Evolutionary conservation across 2,888 invertebrate genomes (phyloP), one percentile per base, ranked within the genome.

Genomic region (Oscheius sp.): DNA sequence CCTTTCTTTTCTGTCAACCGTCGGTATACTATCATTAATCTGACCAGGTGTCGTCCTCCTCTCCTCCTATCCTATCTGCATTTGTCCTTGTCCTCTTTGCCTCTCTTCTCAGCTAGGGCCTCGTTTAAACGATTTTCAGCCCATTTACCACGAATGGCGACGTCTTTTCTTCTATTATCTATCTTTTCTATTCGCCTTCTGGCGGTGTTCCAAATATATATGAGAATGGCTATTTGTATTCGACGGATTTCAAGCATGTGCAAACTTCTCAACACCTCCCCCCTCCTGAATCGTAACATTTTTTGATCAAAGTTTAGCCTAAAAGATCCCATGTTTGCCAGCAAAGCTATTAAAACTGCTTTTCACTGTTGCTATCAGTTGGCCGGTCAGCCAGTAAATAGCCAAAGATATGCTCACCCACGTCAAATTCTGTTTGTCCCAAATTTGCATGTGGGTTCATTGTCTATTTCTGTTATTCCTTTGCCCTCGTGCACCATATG

Each of bases 71-170:
- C 38, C 26, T 30, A 44, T 41, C 59, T 44, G 41, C 30, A 41
- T 57, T 26, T 30, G 26, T 50, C 50, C 56, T 41, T 41, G 41
- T 41, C 41, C 41, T 41, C 41, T 20, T 22, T 33, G 24, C 56
- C 4, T 24, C 51, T 24, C 14, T 14, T 32, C 36, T 47, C 24
- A 47, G 36, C 54, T 36, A 28, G 28, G 24, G 32, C 54, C 54
- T 33, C 33, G 33, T 17, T 59, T 54, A 28, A 59, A 44, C 59
- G 59, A 59, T 59, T 59, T 59, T 59, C 59, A 59, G 59, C 59
- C 59, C 59, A 59, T 59, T 59, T 59, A 44, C 44, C 59, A 44
- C 30, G 59, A 59, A 59, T 59, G 59, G 44, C 41, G 14, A 12
- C 20, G 54, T 36, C 44, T 59, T 44, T 59, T 59, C 59, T 41